Base-by-base conservation (phyloP, 35 echinoderm and acorn worm species). In the Heliocidaris erythrogramma region DNA sequence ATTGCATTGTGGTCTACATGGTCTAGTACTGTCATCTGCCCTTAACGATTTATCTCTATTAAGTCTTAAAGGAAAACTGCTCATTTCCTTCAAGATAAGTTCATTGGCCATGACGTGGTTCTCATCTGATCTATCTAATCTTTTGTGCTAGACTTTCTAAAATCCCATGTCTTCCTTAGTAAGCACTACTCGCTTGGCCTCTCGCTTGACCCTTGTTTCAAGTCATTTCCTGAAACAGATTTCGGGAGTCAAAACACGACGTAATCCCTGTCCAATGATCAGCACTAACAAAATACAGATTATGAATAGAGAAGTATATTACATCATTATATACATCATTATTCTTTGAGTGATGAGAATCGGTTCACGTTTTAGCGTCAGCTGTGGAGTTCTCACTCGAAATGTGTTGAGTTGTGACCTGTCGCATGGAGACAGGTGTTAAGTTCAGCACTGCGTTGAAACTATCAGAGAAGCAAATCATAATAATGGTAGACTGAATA, bases 351-450 rank as follows among this genome's bases (percentile, higher is more conserved):
- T 7, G 65, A 78, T 78, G 65, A 21, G 65, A 78, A 78, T 78
- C 7, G 65, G 65, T 17, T 7, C 18, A 21, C 18, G 27, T n/a
- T 78, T 27, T 21, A 78, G 65, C 65, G 65, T 78, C 65, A 78
- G 65, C 65, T 78, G 65, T 7, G 21, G 27, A 8, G 65, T 78
- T 78, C 65, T 78, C 65, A 78, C 27, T 56, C 65, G 4, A 78
- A n/a, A n/a, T 78, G 65, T 78, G 65, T 78, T 78, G 65, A 78
- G 65, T 78, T 78, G 65, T 78, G 65, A 78, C 65, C 65, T 78
- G 65, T 18, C 27, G 27, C 14, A 78, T 18, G 17, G 8, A 27
- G 18, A 78, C 65, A 78, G 65, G 65, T 78, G 65, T 78, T 7
- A 78, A 78, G 21, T 78, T 78, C 14, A 78, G 21, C 65, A 0